Percentiles rank a stretch among this genome's conserved stretches.
These are phyloP conservation scores for Rhopalosiphum maidis DNA, from an alignment of 1,140 invertebrate species.

Conservation along the genomic window DNA sequence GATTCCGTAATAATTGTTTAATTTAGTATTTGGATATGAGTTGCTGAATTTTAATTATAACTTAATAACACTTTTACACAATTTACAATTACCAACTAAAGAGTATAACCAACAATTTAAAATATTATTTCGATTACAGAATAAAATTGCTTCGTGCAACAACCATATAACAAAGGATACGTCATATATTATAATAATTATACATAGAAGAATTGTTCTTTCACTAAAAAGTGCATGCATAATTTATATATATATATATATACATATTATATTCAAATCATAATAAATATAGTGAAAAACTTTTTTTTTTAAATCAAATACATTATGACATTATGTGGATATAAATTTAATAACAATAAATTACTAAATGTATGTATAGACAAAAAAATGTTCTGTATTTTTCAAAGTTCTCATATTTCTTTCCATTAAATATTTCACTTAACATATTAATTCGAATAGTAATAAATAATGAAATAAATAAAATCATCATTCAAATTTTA, in stretches of 20 bases:
- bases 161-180: too few species aligned
- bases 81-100: neutral
- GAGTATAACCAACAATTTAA: neutral
- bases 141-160: neutral
- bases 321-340: neutral
- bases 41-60: neutral
- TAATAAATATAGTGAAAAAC: neutral
- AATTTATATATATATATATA: neutral
- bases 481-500: neutral
- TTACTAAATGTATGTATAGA: neutral
- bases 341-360: too few species aligned
- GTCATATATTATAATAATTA: too few species aligned
- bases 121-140: neutral
- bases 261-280: neutral
- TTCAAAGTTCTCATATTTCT: neutral
- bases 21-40: neutral
- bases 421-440: neutral
- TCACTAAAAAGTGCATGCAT: neutral
- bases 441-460: neutral
- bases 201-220: neutral
- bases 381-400: neutral
- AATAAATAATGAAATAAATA: neutral
- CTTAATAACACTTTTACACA: neutral
- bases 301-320: neutral
- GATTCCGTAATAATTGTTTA: neutral